Conservation (phyloP, 92 coral and sea anemone genomes). For the Parazoanthus atlanticus region DNA sequence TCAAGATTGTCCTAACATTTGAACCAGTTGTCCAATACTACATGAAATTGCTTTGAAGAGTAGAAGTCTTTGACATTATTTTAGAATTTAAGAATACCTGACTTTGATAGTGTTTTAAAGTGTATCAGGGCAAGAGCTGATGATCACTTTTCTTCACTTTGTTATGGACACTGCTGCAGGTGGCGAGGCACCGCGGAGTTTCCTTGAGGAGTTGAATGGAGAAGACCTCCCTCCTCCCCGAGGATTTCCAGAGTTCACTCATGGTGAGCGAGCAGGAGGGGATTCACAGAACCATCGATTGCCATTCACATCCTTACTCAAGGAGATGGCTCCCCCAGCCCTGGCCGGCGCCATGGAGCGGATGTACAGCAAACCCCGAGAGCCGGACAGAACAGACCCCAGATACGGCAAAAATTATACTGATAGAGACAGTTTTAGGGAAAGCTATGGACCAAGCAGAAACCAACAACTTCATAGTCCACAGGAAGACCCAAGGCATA, state of each 20-base stretch:
- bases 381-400: constrained; percentile 39
- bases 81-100: too few relatives aligned
- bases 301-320: constrained; percentile 79
- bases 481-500: constrained; percentile 14
- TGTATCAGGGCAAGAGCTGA: too few relatives aligned
- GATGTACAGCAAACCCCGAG: constrained; percentile 50
- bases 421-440: constrained; percentile 41
- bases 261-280: constrained; percentile 33
- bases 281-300: constrained; percentile 60
- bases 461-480: constrained; percentile 31
- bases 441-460: constrained; percentile 24
- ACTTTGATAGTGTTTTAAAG: too few relatives aligned
- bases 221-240: constrained; percentile 70
- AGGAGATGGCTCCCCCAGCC: constrained; percentile 76
- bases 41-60: neutral
- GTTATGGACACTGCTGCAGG: neutral
- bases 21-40: too few relatives aligned
- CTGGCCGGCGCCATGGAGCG: constrained; percentile 54
- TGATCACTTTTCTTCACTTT: neutral
- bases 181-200: constrained; percentile 57
- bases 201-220: constrained; percentile 80
- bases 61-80: neutral
- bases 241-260: constrained; percentile 39
- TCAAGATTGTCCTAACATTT: too few relatives aligned
- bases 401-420: constrained; percentile 30